Percentiles rank a stretch among this genome's conserved stretches.
Evolutionary conservation across 2,797 vertebrate genomes (phyloP).

Genomic region (Lemur catta): DNA sequence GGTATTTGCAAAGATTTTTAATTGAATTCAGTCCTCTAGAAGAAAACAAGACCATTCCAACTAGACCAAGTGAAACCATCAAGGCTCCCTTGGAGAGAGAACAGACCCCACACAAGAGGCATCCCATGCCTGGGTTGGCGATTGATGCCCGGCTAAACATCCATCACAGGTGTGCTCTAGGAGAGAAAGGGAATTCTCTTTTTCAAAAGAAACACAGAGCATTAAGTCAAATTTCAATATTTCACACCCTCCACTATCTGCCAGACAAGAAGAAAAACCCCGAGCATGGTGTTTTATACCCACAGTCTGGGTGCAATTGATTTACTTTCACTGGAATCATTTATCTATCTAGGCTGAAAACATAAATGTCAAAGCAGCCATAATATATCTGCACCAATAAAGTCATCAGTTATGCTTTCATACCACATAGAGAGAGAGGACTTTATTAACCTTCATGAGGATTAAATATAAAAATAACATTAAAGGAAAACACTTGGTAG

Average conservation of each 20-base stretch:
- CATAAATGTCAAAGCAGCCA: slow-evolving; percentile 83
- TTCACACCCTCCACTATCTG: slow-evolving; percentile 66
- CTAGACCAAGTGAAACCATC: not conserved
- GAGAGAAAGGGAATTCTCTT: slow-evolving; percentile 47
- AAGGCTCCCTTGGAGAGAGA: not conserved
- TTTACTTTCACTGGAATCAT: slow-evolving; percentile 82
- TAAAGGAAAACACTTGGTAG: slow-evolving; percentile 44
- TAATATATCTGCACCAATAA: slow-evolving; percentile 81
- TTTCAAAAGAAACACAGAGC: slow-evolving; percentile 34
- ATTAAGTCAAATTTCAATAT: slow-evolving; percentile 72
- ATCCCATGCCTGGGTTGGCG: not conserved
- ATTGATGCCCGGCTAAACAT: not conserved
- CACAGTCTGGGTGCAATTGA: slow-evolving; percentile 75
- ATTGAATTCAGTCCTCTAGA: not conserved
- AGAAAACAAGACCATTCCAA: not conserved
- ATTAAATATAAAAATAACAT: slow-evolving; percentile 70
- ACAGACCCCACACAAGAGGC: not conserved
- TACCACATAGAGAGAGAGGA: slow-evolving; percentile 58
- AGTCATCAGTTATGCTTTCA: slow-evolving; percentile 78
- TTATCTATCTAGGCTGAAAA: slow-evolving; percentile 81
- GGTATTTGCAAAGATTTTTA: not conserved
- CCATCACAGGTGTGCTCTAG: not conserved
- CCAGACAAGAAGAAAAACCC: slow-evolving; percentile 70
- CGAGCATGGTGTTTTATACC: slow-evolving; percentile 66
- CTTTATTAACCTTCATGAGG: slow-evolving; percentile 76